phyloP scores from a whole-genome alignment of 2,888 invertebrate genomes.

The Hypena proboscidalis region DNA sequence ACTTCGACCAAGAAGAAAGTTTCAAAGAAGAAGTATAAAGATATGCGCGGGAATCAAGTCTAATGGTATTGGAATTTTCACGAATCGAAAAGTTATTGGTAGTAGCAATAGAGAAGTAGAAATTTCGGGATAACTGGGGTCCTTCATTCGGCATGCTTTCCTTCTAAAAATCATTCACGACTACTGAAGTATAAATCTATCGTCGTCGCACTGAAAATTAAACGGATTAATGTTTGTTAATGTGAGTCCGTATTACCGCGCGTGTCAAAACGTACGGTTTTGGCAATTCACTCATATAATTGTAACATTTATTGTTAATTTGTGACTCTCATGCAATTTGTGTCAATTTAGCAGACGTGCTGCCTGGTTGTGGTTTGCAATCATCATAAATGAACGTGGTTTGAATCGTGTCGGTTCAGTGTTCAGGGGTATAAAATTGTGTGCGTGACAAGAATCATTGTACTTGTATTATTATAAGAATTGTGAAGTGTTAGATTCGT shows the following conservation, averaged over 20 bases:
- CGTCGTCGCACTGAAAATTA: conserved; percentile 51
- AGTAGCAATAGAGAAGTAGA: conserved; percentile 59
- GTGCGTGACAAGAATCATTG: conserved; percentile 56
- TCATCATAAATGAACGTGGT: conserved; percentile 57
- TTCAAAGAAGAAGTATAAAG: conserved; percentile 77
- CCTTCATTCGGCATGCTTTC: conserved; percentile 73
- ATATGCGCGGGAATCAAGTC: conserved; percentile 78
- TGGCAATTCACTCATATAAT: conserved; percentile 41
- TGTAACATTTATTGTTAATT: conserved; percentile 52
- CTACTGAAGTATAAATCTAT: conserved; percentile 51
- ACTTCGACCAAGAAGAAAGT: conserved; percentile 79
- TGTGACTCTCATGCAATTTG: conserved; percentile 74
- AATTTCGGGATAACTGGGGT: conserved; percentile 59
- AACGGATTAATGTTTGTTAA: conserved; percentile 41
- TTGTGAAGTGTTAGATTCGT: conserved; percentile 75
- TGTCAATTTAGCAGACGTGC: conserved; percentile 69
- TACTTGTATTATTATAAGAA: conserved; percentile 42
- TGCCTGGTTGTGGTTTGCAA: conserved; percentile 59
- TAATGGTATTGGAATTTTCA: conserved; percentile 81
- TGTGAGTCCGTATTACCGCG: conserved; percentile 35
- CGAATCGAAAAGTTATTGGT: conserved; percentile 75
- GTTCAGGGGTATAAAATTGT: conserved; percentile 56
- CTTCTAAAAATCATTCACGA: conserved; percentile 66
- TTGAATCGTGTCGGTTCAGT: conserved; percentile 57
- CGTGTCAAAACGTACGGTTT: conserved; percentile 44